Percentiles rank a stretch among this genome's conserved stretches.
These are phyloP conservation scores for Anastrepha ludens DNA, from an alignment of 1,140 invertebrate species.

Conservation along the genomic window DNA sequence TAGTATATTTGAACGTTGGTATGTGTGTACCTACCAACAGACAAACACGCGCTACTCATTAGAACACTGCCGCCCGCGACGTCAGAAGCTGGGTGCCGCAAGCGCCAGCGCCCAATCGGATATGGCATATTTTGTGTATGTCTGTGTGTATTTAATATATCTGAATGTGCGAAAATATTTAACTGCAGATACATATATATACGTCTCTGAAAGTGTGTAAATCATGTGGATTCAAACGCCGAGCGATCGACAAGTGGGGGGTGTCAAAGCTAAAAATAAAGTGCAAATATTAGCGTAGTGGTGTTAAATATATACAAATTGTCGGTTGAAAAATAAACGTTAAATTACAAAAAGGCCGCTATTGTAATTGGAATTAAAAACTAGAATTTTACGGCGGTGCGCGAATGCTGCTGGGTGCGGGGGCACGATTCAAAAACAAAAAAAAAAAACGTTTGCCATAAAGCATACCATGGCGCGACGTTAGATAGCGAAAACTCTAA, in stretches of 20 bases:
- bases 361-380: background rate
- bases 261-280: background rate
- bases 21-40: background rate
- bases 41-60: conserved; percentile 12
- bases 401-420: background rate
- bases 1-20: background rate
- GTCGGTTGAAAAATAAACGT: background rate
- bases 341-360: background rate
- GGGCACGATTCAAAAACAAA: background rate
- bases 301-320: background rate
- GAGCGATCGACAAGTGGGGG: background rate
- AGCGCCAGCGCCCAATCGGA: background rate
- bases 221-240: background rate
- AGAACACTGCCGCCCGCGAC: background rate
- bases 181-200: background rate
- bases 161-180: no score
- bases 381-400: background rate
- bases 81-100: background rate
- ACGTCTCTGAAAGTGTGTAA: background rate
- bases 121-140: background rate
- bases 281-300: background rate
- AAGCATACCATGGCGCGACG: background rate
- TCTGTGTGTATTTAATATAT: no score
- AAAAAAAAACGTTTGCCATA: background rate
- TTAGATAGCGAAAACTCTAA: background rate